These are phyloP conservation scores for Neodiprion fabricii DNA, from an alignment of 1,140 invertebrate species.

Conservation along the genomic window DNA sequence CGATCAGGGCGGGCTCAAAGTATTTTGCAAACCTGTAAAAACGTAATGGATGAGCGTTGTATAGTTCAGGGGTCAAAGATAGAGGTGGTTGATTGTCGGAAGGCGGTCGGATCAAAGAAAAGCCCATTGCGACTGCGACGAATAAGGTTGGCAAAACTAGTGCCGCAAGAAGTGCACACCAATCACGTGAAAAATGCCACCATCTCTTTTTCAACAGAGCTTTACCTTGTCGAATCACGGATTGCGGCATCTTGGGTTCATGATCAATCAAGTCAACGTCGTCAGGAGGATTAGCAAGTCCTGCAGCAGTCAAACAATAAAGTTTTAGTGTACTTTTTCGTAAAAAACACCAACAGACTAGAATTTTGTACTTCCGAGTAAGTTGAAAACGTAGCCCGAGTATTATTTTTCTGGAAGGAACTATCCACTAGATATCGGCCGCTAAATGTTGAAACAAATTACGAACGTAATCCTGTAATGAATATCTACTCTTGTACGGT, in stretches of 20 bases:
- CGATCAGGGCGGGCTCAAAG: not conserved
- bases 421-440: no score
- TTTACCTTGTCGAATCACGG: constrained; percentile 43
- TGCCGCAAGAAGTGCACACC: constrained; percentile 66
- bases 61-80: constrained; percentile 61
- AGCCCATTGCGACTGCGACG: constrained; percentile 71
- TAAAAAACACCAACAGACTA: not conserved
- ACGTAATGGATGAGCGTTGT: constrained; percentile 59
- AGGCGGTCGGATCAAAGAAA: constrained; percentile 70
- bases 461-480: no score
- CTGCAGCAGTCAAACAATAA: constrained; percentile 18
- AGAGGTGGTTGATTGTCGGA: constrained; percentile 66
- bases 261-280: constrained; percentile 52
- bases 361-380: not conserved
- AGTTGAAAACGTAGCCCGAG: not conserved
- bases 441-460: no score
- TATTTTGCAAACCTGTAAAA: constrained; percentile 56
- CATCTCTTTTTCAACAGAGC: constrained; percentile 65
- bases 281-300: constrained; percentile 41
- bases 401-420: no score
- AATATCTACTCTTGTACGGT: no score
- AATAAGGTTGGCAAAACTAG: constrained; percentile 69
- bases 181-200: constrained; percentile 67
- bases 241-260: constrained; percentile 40
- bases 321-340: not conserved